phyloP scores from a whole-genome alignment of 2,113 vertebrate species.

The Vicugna pacos region DNA sequence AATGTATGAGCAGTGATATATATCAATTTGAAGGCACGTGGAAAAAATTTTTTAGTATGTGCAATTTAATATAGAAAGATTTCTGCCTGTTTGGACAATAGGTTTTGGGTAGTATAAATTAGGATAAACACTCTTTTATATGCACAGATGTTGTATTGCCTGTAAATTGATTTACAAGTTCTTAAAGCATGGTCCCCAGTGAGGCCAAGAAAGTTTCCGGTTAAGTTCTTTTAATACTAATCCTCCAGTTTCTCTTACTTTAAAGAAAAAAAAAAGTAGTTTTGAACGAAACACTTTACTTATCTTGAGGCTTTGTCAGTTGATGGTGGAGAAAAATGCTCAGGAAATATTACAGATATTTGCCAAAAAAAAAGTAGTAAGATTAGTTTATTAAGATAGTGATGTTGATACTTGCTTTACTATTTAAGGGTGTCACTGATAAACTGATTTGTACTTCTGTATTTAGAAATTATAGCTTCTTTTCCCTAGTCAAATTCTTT shows the following conservation, averaged over 20 bases:
- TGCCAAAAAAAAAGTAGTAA: slow-evolving; percentile 89
- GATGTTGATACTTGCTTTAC: slow-evolving; percentile 83
- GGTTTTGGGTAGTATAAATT: slow-evolving; percentile 80
- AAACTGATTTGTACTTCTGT: slow-evolving; percentile 81
- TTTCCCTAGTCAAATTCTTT: slow-evolving; percentile 85
- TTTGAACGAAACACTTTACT: slow-evolving; percentile 76
- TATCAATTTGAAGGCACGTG: slow-evolving; percentile 77
- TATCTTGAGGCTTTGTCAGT: slow-evolving; percentile 82
- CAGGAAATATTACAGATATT: slow-evolving; percentile 87
- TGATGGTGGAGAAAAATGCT: slow-evolving; percentile 84
- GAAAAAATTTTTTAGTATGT: slow-evolving; percentile 82
- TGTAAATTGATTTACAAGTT: slow-evolving; percentile 83
- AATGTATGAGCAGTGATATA: slow-evolving; percentile 78
- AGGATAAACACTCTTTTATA: slow-evolving; percentile 84
- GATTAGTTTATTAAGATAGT: slow-evolving; percentile 82
- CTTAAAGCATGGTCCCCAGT: slow-evolving; percentile 92
- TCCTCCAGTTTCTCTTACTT: slow-evolving; percentile 81
- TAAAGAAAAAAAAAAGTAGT: slow-evolving; percentile 57
- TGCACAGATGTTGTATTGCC: slow-evolving; percentile 86
- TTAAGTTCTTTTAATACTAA: slow-evolving; percentile 81
- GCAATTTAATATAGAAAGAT: slow-evolving; percentile 77
- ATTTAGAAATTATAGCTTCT: slow-evolving; percentile 73
- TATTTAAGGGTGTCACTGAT: slow-evolving; percentile 83
- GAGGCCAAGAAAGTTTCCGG: slow-evolving; percentile 90
- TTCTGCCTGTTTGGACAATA: slow-evolving; percentile 80